Percentiles rank a stretch among this genome's conserved stretches.
These are phyloP conservation scores for Bostrychus sinensis DNA, from an alignment of 2,113 vertebrate species.

Conservation along the genomic window DNA sequence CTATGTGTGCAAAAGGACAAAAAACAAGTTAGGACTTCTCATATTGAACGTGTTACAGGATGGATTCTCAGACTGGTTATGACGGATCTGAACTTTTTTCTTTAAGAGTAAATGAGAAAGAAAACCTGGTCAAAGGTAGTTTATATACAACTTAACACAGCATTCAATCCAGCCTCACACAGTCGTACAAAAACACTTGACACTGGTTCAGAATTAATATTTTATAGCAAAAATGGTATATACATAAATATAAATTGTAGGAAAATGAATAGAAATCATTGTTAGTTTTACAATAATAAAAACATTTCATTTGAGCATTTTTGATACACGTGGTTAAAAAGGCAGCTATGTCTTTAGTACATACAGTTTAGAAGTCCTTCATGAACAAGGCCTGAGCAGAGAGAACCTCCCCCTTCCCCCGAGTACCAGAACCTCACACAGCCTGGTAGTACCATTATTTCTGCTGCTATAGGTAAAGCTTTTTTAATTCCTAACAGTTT, in stretches of 20 bases:
- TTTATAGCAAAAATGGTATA: constrained; percentile 76
- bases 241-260: constrained; percentile 66
- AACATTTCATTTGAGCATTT: constrained; percentile 28
- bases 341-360: constrained; percentile 32
- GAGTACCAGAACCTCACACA: constrained; percentile 31
- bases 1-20: background rate
- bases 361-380: constrained; percentile 66
- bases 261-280: constrained; percentile 43
- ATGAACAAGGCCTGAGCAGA: constrained; percentile 22
- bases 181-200: background rate
- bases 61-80: too few relatives aligned
- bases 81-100: too few relatives aligned
- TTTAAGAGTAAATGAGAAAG: too few relatives aligned
- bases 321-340: constrained; percentile 48
- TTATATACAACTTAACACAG: too few relatives aligned
- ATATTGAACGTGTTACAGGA: too few relatives aligned
- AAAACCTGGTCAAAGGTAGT: too few relatives aligned
- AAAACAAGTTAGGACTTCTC: too few relatives aligned
- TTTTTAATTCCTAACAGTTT: background rate
- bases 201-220: constrained; percentile 47
- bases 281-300: constrained; percentile 49
- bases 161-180: too few relatives aligned
- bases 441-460: constrained; percentile 62
- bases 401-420: too few relatives aligned
- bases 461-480: constrained; percentile 34